A percentile compares a stretch with the other conserved stretches of the same genome.
Evolutionary conservation across 2,888 invertebrate genomes (phyloP).

Genomic region (Oligia fasciuncula): DNA sequence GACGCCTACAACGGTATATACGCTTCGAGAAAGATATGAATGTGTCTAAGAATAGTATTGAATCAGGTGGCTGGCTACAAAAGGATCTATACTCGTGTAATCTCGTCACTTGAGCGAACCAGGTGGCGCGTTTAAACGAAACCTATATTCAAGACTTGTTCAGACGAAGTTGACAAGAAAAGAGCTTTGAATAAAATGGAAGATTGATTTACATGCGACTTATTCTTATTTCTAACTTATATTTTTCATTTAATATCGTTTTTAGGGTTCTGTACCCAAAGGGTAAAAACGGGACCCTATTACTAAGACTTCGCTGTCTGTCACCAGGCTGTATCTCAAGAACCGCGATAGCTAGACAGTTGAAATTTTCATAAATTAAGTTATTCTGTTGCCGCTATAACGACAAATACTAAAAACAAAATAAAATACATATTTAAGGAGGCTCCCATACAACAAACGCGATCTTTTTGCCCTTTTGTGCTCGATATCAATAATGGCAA

Average conservation of each 20-base stretch:
- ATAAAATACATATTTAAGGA: too few species aligned
- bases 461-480: too few species aligned
- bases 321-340: too few species aligned
- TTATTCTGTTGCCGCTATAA: too few species aligned
- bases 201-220: neutral
- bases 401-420: too few species aligned
- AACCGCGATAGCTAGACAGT: too few species aligned
- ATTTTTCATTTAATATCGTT: neutral
- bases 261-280: neutral
- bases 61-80: constrained; percentile 32
- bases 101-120: constrained; percentile 38
- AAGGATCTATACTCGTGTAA: constrained; percentile 37
- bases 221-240: neutral
- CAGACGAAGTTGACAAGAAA: constrained; percentile 13
- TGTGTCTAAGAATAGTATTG: constrained; percentile 26
- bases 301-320: too few species aligned
- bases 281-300: too few species aligned
- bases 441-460: too few species aligned
- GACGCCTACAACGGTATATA: neutral
- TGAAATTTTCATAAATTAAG: too few species aligned
- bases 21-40: neutral
- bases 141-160: constrained; percentile 24
- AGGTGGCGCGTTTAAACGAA: constrained; percentile 17
- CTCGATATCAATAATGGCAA: too few species aligned
- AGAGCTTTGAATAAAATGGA: constrained; percentile 33